Conservation (phyloP, 2,113 vertebrate genomes). For the Sigmodon hispidus region DNA sequence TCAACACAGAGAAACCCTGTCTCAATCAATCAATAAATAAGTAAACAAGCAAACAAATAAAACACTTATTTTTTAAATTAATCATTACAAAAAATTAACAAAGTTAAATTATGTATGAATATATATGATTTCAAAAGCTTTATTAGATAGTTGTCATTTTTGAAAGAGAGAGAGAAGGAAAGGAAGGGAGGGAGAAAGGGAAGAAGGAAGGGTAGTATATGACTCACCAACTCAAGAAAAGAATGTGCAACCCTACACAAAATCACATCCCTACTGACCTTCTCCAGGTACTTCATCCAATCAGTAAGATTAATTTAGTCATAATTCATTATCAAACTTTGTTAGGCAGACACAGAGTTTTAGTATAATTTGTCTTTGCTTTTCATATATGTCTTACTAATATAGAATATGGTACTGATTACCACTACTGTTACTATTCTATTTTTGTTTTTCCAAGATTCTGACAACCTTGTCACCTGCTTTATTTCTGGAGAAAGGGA, state of each 20-base stretch:
- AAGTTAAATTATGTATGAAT: background rate
- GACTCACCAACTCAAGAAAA: background rate
- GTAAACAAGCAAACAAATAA: too few relatives aligned
- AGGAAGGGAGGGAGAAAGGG: accelerated
- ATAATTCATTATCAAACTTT: background rate
- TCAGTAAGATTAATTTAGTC: background rate
- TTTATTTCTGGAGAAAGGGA: slow-evolving; percentile 73
- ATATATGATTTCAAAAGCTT: background rate
- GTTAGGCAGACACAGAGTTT: background rate
- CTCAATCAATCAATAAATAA: too few relatives aligned
- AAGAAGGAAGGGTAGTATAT: background rate
- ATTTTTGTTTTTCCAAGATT: slow-evolving; percentile 25
- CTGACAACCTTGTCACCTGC: slow-evolving; percentile 74
- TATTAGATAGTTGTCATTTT: background rate
- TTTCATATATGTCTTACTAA: background rate
- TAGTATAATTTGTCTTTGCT: background rate
- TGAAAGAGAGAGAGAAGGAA: background rate
- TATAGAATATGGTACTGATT: background rate
- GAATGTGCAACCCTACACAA: background rate
- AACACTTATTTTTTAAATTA: background rate
- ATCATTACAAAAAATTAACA: background rate
- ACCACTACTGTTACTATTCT: background rate
- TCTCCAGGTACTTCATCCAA: too few relatives aligned
- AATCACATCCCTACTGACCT: background rate
- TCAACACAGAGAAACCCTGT: too few relatives aligned